A percentile compares a stretch with the other conserved stretches of the same genome.
These are phyloP conservation scores for Valencia hispanica DNA, from an alignment of 2,797 vertebrate genomes.

Conservation along the genomic window DNA sequence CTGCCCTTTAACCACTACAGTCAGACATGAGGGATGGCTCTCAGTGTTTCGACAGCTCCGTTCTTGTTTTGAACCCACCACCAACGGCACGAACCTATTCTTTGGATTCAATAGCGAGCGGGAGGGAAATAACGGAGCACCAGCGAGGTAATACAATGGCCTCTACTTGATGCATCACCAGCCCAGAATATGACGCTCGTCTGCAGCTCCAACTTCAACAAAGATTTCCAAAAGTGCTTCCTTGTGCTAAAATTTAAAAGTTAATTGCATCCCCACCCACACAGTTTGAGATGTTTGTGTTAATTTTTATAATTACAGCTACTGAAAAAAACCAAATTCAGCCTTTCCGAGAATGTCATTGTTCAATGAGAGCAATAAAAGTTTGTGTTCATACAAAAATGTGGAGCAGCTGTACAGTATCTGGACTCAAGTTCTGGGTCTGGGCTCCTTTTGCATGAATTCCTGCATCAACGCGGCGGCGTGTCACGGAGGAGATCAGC, in stretches of 20 bases:
- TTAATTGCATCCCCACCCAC: too few relatives aligned
- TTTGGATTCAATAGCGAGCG: constrained; percentile 13
- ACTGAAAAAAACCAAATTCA: too few relatives aligned
- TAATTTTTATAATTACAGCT: neutral
- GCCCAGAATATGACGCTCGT: constrained; percentile 4
- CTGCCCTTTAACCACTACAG: constrained; percentile 77
- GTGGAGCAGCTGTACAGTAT: too few relatives aligned
- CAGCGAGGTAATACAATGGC: constrained; percentile 5
- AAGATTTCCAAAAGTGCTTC: neutral
- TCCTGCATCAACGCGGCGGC: too few relatives aligned
- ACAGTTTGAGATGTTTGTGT: neutral
- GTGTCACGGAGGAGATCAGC: too few relatives aligned
- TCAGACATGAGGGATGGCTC: constrained; percentile 74
- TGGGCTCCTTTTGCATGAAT: too few relatives aligned
- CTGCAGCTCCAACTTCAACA: constrained; percentile 4
- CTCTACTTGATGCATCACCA: constrained; percentile 17
- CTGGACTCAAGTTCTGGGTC: too few relatives aligned
- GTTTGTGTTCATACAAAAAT: too few relatives aligned
- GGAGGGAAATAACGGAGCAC: constrained; percentile 10
- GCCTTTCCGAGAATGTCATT: too few relatives aligned
- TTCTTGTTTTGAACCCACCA: constrained; percentile 60
- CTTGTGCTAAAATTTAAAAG: neutral
- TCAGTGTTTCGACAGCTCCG: constrained; percentile 59
- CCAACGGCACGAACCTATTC: constrained; percentile 27
- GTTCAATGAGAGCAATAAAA: too few relatives aligned